phyloP scores from a whole-genome alignment of 2,888 invertebrate genomes.

The Doris montereyensis region DNA sequence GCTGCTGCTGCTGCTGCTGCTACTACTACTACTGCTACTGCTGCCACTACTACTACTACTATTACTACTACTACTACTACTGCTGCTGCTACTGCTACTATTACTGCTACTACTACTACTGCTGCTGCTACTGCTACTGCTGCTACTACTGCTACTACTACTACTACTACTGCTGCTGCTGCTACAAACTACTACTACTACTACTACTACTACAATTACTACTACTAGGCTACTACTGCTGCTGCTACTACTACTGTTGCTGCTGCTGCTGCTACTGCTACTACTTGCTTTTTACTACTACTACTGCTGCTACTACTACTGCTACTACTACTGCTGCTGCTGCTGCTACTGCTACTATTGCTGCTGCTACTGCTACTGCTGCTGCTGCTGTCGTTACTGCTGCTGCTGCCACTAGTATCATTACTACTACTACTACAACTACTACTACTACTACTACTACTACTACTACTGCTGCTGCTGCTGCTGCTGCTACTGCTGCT shows the following conservation, averaged over 20 bases:
- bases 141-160: not conserved
- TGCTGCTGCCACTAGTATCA: not conserved
- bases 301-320: not conserved
- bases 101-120: not conserved
- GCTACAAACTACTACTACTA: not conserved
- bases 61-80: not conserved
- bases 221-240: not conserved
- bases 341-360: not conserved
- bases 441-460: not conserved
- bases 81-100: not conserved
- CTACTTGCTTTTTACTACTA: not conserved
- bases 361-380: not conserved
- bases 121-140: not conserved
- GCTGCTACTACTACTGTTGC: not conserved
- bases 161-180: not conserved
- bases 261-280: not conserved
- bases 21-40: not conserved
- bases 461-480: not conserved
- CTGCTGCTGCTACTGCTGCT: not conserved
- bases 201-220: not conserved
- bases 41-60: not conserved
- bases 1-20: not conserved
- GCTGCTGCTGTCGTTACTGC: not conserved
- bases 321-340: not conserved
- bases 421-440: not conserved